Base-by-base conservation (phyloP, 2,113 vertebrate species). In the Solea solea region DNA sequence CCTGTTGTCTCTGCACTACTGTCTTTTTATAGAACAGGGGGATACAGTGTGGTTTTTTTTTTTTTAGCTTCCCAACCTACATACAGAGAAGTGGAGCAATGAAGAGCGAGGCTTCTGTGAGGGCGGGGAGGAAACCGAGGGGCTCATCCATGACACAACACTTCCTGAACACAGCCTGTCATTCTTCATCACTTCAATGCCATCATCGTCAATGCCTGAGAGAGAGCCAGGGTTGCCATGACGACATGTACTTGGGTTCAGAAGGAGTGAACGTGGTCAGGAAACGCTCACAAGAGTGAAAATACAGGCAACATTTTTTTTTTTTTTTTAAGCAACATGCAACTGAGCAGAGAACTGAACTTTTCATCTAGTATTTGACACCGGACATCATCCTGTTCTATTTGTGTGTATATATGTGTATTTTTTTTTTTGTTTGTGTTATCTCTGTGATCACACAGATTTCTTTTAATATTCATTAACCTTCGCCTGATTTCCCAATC, bases 1-100 rank as follows among this genome's bases (percentile, higher is more conserved):
- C 54, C 73, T 69, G 72, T 54, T 5, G 21, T 62, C 21, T 65
- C 67, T 78, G 67, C 55, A 58, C 11, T 42, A 11, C 73, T 42
- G 67, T 72, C 77, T 80, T 80, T 83, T 83, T 82, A 85, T 80
- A 81, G 84, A 57, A 9, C 49, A 64, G 63, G 48, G 42, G 64
- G 13, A 28, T 2, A 44, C 40, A 34, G 8, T 13, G 53, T n/a
- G 53, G 21, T 21, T 21, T 21, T 78, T 73, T 59, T 55, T 84
- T 55, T 44, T 34, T 34, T 3, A 69, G 68, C 60, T 52, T 55
- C 66, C 70, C 76, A 53, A 60, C 78, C 69, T 66, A 63, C 70
- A 83, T 59, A 53, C 50, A 64, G 39, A 39, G n/a, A 21, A 66
- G 56, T n/a, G 12, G 13, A 25, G 12, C 10, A 14, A 49, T 8